phyloP scores from a whole-genome alignment of 2,113 vertebrate genomes.

The Cottus gobio region DNA sequence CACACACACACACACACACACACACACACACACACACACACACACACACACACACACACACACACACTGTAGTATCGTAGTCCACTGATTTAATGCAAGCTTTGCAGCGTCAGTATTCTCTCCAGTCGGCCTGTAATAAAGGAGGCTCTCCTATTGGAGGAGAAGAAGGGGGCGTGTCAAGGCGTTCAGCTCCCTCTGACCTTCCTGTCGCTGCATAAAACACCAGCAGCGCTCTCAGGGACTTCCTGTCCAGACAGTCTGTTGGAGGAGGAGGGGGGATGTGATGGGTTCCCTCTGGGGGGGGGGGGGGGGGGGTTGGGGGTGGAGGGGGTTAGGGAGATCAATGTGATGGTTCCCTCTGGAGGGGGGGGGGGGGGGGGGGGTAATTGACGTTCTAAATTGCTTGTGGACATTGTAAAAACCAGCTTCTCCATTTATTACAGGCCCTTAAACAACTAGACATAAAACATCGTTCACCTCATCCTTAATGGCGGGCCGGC shows the following conservation, averaged over 20 bases:
- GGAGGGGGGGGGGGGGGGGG: not conserved
- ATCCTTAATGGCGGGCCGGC: slow-evolving; percentile 59
- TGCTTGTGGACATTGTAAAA: slow-evolving; percentile 81
- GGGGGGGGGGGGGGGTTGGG: no score
- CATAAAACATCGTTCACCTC: slow-evolving; percentile 69
- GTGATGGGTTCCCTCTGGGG: no score
- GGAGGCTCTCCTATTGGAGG: slow-evolving; percentile 1
- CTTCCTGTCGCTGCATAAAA: slow-evolving; percentile 54
- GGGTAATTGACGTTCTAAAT: slow-evolving; percentile 77
- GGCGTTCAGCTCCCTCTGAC: slow-evolving; percentile 44
- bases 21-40: no score
- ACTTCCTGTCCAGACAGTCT: slow-evolving; percentile 7
- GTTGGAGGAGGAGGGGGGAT: no score
- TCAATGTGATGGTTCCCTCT: slow-evolving; percentile 63
- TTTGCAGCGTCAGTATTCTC: slow-evolving; percentile 19
- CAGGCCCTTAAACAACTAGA: slow-evolving; percentile 74
- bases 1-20: no score
- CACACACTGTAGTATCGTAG: no score
- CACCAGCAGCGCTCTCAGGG: slow-evolving; percentile 15
- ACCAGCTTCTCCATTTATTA: slow-evolving; percentile 78
- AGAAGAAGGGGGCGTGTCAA: not conserved
- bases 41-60: no score
- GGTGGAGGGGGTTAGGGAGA: no score
- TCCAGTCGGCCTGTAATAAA: slow-evolving; percentile 34
- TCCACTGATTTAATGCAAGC: no score